Evolutionary conservation across 2,797 vertebrate genomes (phyloP).

Genomic region (Pogonophryne albipinna): DNA sequence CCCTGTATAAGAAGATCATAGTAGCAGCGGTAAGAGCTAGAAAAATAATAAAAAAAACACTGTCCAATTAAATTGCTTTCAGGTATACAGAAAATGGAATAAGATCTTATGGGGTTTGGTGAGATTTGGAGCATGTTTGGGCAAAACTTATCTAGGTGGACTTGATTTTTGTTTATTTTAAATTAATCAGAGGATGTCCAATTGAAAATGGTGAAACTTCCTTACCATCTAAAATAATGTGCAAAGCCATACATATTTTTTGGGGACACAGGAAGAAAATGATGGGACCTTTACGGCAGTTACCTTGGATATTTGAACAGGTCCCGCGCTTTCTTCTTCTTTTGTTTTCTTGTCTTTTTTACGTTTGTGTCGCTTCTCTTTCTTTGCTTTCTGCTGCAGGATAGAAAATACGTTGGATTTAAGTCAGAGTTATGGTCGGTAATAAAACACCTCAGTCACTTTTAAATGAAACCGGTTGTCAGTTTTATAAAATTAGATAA

Average conservation of each 20-base stretch:
- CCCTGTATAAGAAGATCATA: background rate
- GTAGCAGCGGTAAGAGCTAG: background rate
- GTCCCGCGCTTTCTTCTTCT: conserved; percentile 85
- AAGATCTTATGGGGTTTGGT: background rate
- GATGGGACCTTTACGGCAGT: background rate
- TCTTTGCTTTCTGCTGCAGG: conserved; percentile 80
- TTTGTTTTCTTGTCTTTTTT: conserved; percentile 92
- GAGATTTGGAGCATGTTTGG: background rate
- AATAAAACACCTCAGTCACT: background rate
- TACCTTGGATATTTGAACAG: conserved; percentile 94
- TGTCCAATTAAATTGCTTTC: background rate
- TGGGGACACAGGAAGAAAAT: too few relatives aligned
- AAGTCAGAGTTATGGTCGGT: background rate
- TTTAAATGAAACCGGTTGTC: background rate
- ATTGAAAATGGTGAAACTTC: background rate
- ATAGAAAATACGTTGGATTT: background rate
- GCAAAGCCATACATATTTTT: too few relatives aligned
- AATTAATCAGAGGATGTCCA: too few relatives aligned
- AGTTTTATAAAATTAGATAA: background rate
- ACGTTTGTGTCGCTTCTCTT: conserved; percentile 88
- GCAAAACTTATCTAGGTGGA: background rate
- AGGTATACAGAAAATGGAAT: background rate
- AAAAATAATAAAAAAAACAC: background rate
- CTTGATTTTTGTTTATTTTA: too few relatives aligned
- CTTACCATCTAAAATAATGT: too few relatives aligned